Conservation (phyloP, 2,113 vertebrate species). For the Gopherus flavomarginatus region DNA sequence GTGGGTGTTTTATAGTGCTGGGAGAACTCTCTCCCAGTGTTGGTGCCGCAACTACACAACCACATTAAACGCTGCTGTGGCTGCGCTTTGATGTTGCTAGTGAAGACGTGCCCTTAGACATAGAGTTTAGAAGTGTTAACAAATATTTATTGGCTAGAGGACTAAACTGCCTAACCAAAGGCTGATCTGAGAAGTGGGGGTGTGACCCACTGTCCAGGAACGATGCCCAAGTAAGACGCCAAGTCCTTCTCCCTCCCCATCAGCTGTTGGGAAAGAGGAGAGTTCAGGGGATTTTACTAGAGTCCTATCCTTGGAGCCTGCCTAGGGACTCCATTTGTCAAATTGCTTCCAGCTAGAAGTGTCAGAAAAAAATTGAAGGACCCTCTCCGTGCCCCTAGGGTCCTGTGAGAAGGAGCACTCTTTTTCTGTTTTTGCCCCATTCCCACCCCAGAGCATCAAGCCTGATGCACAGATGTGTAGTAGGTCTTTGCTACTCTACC, state of each 20-base stretch:
- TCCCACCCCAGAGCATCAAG: background rate
- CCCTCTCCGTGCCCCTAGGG: background rate
- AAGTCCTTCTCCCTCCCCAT: background rate
- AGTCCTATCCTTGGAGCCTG: background rate
- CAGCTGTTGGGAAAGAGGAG: slow-evolving; percentile 4
- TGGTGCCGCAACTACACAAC: too few relatives aligned
- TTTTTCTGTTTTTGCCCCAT: background rate
- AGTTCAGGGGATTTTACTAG: background rate
- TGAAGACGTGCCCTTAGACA: background rate
- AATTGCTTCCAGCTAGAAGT: background rate
- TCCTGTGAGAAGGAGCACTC: background rate
- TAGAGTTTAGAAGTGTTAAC: slow-evolving; percentile 22
- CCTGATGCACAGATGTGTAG: background rate
- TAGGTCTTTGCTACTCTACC: background rate
- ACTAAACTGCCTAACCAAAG: background rate
- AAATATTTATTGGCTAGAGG: slow-evolving; percentile 31
- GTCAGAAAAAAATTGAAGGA: background rate
- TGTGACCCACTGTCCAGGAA: slow-evolving; percentile 9
- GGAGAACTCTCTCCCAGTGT: too few relatives aligned
- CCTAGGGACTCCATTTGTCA: background rate
- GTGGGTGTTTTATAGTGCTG: too few relatives aligned
- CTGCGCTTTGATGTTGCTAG: background rate
- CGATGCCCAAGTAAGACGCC: background rate
- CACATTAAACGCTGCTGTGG: background rate
- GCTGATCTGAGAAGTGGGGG: background rate